Evolutionary conservation across 53 echinoderm and acorn worm genomes (phyloP), one percentile per base, ranked within the genome.

Genomic region (Hippasteria phrygiana): DNA sequence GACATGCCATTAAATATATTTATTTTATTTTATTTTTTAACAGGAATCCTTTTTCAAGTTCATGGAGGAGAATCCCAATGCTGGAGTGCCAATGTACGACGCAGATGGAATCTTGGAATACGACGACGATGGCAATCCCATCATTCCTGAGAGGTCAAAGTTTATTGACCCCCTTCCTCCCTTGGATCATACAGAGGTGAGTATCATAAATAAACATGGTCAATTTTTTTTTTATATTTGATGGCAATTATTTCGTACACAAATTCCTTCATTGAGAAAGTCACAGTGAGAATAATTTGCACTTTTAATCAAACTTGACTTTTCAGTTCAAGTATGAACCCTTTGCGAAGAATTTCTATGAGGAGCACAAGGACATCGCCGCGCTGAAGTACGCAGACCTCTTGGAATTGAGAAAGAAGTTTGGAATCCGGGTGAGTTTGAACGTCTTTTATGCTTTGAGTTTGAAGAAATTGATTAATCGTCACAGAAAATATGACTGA

Each of bases 21-120:
- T 43, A n/a, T n/a, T n/a, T n/a, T n/a, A n/a, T n/a, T n/a, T n/a
- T n/a, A n/a, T n/a, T n/a, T n/a, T n/a, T n/a, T n/a, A n/a, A n/a
- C 29, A 99, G 96, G 99, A 99, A 91, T 88, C 85, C 9, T 99
- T 94, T 78, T 94, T 99, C 90, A 96, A 99, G 67, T 99, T 94
- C 73, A 99, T 99, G 99, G 96, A 94, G 55, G 99, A 99, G 43
- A 99, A 99, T 43, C 99, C 99, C 0, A 96, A 88, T 35, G 99
- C 99, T 14, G 99, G 99, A 28, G 71, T 99, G 40, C 91, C 92
- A 29, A 80, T 94, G 74, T 89, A 91, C 47, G 99, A 99, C 38
- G 99, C 96, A 3, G 99, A 99, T 6, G 96, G 90, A 34, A 73
- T 92, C 45, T 83, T 99, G 14, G 99, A 99, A 34, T 99, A 99